Evolutionary conservation across 2,797 vertebrate species (phyloP).

Genomic region (Typhlichthys subterraneus): DNA sequence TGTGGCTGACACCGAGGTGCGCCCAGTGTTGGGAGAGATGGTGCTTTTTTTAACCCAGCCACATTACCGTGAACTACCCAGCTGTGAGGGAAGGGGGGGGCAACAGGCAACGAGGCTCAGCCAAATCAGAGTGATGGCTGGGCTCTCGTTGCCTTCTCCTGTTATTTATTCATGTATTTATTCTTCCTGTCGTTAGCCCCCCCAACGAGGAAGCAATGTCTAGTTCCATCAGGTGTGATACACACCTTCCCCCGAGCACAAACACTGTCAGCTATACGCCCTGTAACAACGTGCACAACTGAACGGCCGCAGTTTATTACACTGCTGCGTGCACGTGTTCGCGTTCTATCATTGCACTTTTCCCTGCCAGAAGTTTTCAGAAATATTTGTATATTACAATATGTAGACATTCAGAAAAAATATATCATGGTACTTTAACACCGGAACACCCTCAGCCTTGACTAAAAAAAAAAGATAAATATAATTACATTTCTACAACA

Average conservation of each 20-base stretch:
- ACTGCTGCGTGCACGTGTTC: too few species aligned
- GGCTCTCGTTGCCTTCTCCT: conserved; percentile 80
- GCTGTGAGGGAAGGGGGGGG: conserved; percentile 64
- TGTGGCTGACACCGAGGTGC: conserved; percentile 66
- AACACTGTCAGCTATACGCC: background rate
- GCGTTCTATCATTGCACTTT: too few species aligned
- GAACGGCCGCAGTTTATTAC: too few species aligned
- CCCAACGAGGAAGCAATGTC: conserved; percentile 57
- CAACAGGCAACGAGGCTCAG: conserved; percentile 61
- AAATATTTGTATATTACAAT: too few species aligned
- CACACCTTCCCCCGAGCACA: conserved; percentile 9
- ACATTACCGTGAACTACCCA: conserved; percentile 72
- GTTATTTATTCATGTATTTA: conserved; percentile 82
- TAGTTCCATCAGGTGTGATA: conserved; percentile 69
- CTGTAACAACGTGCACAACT: too few species aligned
- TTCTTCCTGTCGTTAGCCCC: conserved; percentile 65
- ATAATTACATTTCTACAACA: too few species aligned
- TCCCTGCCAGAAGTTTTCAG: too few species aligned
- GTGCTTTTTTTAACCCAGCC: conserved; percentile 56
- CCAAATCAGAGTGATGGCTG: conserved; percentile 75
- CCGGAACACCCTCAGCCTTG: too few species aligned
- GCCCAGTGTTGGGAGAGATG: conserved; percentile 70
- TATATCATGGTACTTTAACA: too few species aligned
- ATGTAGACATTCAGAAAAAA: too few species aligned
- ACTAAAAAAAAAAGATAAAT: too few species aligned